Conservation (phyloP, 2,113 vertebrate genomes). For the Erpornis zantholeuca region DNA sequence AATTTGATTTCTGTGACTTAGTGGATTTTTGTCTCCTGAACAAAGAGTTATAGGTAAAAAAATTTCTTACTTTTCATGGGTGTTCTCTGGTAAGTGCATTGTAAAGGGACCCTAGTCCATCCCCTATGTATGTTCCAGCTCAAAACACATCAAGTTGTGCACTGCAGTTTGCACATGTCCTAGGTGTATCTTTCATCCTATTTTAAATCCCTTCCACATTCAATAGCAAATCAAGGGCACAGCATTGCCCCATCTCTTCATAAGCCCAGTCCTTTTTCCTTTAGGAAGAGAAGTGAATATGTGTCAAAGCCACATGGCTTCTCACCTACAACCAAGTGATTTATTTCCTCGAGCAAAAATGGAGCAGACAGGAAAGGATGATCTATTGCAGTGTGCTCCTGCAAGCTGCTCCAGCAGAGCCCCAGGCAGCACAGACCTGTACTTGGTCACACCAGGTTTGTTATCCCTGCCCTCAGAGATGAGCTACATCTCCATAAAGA, state of each 20-base stretch:
- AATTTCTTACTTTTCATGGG: not conserved
- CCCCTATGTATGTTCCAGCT: too few relatives aligned
- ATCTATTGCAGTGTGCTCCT: not conserved
- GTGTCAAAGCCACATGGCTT: not conserved
- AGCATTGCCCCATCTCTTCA: not conserved
- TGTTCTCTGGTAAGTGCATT: not conserved
- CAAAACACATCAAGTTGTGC: not conserved
- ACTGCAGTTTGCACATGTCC: not conserved
- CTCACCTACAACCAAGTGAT: not conserved
- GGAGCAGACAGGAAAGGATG: not conserved
- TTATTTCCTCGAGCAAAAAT: conserved; percentile 37
- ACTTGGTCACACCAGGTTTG: not conserved
- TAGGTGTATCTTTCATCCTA: not conserved
- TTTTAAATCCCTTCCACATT: not conserved
- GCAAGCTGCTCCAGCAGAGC: not conserved
- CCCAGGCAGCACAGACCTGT: not conserved
- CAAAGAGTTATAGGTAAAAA: not conserved
- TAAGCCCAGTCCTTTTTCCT: not conserved
- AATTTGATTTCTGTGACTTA: not conserved
- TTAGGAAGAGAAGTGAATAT: not conserved
- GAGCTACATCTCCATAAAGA: not conserved
- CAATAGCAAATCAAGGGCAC: not conserved
- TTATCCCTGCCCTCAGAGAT: not conserved
- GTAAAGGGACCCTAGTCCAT: not conserved
- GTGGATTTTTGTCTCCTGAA: not conserved